A percentile compares a stretch with the other conserved stretches of the same genome.
These are phyloP conservation scores for Dyspetes luteomarginatus DNA, from an alignment of 2,888 invertebrate species.

Conservation along the genomic window DNA sequence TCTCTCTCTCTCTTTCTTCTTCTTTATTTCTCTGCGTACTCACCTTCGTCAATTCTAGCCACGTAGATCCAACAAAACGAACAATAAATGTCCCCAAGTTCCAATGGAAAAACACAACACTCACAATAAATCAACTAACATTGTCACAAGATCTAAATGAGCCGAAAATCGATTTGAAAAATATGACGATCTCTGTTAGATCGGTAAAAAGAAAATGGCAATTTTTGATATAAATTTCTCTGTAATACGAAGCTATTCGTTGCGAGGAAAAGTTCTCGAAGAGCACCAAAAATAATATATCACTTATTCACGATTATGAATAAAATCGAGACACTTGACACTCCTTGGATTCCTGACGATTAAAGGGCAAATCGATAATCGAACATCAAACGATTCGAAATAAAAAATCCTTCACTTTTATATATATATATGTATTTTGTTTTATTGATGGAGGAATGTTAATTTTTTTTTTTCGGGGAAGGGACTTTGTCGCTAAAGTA, in stretches of 20 bases:
- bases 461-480: background rate
- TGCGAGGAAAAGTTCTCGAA: background rate
- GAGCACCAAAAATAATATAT: slow-evolving; percentile 10
- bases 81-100: slow-evolving; percentile 30
- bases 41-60: slow-evolving; percentile 61
- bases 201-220: background rate
- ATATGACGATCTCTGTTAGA: background rate
- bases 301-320: background rate
- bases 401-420: background rate
- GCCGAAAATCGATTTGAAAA: background rate
- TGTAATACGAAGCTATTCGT: background rate
- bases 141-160: slow-evolving; percentile 31
- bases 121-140: slow-evolving; percentile 34
- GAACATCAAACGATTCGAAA: background rate
- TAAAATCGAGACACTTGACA: background rate
- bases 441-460: background rate
- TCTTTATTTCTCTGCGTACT: slow-evolving; percentile 8
- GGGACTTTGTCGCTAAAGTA: background rate
- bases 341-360: background rate
- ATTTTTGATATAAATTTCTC: background rate
- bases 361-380: slow-evolving; percentile 4
- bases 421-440: background rate
- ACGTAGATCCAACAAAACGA: slow-evolving; percentile 49
- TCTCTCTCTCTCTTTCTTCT: slow-evolving; percentile 20
- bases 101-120: slow-evolving; percentile 19